Evolutionary conservation across 2,113 vertebrate species (phyloP), one percentile per base, ranked within the genome.

Genomic region (Petroica traversi): DNA sequence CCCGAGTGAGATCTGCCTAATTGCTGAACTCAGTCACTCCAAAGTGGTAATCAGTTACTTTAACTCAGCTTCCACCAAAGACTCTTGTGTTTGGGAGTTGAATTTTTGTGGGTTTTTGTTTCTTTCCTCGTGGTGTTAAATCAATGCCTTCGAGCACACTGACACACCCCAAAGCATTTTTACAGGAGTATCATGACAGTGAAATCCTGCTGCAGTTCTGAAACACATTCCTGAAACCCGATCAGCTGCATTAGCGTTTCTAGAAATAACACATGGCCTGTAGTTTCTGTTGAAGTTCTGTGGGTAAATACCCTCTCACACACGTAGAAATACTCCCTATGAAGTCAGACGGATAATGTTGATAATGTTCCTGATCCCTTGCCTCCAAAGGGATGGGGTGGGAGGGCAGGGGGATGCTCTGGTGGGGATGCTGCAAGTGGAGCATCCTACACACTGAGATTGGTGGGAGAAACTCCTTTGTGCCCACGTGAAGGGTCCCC

Each of bases 41-140:
- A 94, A 71, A 96, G 88, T 33, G 36, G n/a, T 26, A 82, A 49
- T 67, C 2, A 6, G 34, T 92, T 91, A 40, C 88, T 84, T 90
- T 88, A 84, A 96, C 91, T 96, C 83, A 96, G 95, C 97, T 91
- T 91, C 97, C 95, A 96, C 97, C 97, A 97, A 97, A 97, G 96
- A 97, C 91, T 87, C 48, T 79, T 66, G 12, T 62, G 75, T 22
- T 63, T 77, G 80, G 48, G 84, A 94, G 74, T 92, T 93, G 95
- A 81, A 95, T 77, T 69, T 52, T 71, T 62, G 68, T 61, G 67
- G 49, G 52, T 31, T 46, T 84, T 85, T 57, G 10, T 26, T 43
- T 64, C 29, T 38, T 58, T 77, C 17, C 79, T 88, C n/a, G 1
- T 12, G 19, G 68, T 92, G 69, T 96, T 89, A 59, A 92, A 85